Conservation (phyloP, 35 echinoderm and acorn worm species). For the Chiridota heheva region DNA sequence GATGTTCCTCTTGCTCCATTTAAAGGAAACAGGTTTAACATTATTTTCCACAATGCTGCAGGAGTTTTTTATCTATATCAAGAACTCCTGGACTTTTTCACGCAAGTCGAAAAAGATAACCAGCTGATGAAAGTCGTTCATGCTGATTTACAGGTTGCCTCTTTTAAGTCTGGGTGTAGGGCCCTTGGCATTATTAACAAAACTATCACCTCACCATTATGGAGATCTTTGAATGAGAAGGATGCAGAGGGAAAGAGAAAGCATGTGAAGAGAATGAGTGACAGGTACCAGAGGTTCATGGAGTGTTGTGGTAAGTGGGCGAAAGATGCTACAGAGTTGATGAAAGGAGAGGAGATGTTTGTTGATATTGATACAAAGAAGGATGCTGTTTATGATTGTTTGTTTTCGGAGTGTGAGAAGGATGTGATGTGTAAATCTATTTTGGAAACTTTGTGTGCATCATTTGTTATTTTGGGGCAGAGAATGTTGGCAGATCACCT, state of each 20-base stretch:
- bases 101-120: background rate
- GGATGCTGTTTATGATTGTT: conserved; percentile 1
- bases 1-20: conserved; percentile 46
- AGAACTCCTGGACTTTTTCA: conserved; percentile 21
- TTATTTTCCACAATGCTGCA: conserved; percentile 59
- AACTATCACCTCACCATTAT: background rate
- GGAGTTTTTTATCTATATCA: conserved; percentile 27
- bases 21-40: conserved; percentile 71
- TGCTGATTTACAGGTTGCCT: conserved; percentile 15
- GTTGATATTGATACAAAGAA: background rate
- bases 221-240: background rate
- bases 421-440: background rate
- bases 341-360: conserved; percentile 2
- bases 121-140: conserved; percentile 13
- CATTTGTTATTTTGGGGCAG: conserved; percentile 15
- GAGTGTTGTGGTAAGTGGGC: background rate
- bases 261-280: background rate
- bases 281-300: conserved; percentile 7
- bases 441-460: conserved; percentile 5
- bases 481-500: conserved; percentile 30
- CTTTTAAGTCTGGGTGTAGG: background rate
- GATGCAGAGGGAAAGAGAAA: background rate
- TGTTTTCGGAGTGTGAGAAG: background rate
- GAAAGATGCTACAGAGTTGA: background rate
- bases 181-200: conserved; percentile 15